These are phyloP conservation scores for Flexamia atlantica DNA, from an alignment of 2,888 invertebrate species.

Conservation along the genomic window DNA sequence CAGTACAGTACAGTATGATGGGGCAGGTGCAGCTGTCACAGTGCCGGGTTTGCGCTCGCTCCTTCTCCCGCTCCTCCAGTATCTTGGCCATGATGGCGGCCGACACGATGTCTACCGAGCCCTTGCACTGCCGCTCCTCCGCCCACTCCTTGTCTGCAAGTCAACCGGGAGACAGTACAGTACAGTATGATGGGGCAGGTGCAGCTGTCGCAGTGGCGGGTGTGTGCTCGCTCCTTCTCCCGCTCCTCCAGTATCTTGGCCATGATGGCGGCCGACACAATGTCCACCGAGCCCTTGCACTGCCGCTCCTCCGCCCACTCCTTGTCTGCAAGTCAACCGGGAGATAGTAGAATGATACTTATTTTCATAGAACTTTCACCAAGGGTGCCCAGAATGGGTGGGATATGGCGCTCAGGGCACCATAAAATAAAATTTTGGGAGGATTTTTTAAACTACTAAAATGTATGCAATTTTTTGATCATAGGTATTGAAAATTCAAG, in stretches of 20 bases:
- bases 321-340: slow-evolving; percentile 71
- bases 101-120: slow-evolving; percentile 86
- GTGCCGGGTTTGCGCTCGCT: slow-evolving; percentile 86
- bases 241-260: slow-evolving; percentile 94
- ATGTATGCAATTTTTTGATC: no score
- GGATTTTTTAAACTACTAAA: no score
- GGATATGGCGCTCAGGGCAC: no score
- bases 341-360: no score
- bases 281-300: slow-evolving; percentile 81
- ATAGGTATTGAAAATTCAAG: no score
- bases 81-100: slow-evolving; percentile 95
- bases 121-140: slow-evolving; percentile 75
- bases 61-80: slow-evolving; percentile 91
- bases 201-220: slow-evolving; percentile 91
- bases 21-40: slow-evolving; percentile 90
- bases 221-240: slow-evolving; percentile 86
- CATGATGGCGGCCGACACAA: slow-evolving; percentile 92
- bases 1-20: no score
- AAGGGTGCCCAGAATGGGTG: no score
- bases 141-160: slow-evolving; percentile 72
- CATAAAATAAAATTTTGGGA: no score
- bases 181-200: slow-evolving; percentile 80
- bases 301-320: slow-evolving; percentile 75
- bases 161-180: no score
- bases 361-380: no score